Evolutionary conservation across 2,797 vertebrate genomes (phyloP).

Genomic region (Falco columbarius): DNA sequence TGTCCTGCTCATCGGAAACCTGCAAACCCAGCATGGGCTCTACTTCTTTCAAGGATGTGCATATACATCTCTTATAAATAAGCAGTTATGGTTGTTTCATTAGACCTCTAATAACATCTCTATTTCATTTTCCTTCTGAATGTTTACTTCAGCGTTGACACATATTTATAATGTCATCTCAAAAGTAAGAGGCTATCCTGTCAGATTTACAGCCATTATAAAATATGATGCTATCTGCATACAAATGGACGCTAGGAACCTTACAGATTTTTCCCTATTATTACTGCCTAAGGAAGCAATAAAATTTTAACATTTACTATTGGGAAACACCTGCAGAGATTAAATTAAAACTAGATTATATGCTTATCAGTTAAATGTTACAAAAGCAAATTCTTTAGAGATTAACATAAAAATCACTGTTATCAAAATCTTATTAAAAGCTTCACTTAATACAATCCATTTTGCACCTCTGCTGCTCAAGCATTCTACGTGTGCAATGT

Average conservation of each 20-base stretch:
- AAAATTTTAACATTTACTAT: constrained; percentile 62
- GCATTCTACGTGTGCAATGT: neutral
- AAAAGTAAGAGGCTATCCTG: constrained; percentile 26
- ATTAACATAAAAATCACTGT: constrained; percentile 49
- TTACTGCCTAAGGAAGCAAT: constrained; percentile 61
- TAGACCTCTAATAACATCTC: constrained; percentile 49
- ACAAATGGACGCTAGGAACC: constrained; percentile 9
- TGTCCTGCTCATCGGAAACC: constrained; percentile 7
- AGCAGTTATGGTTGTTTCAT: constrained; percentile 31
- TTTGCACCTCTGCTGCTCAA: constrained; percentile 1
- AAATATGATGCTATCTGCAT: constrained; percentile 47
- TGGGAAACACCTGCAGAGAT: constrained; percentile 64
- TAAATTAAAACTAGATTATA: constrained; percentile 72
- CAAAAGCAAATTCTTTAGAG: constrained; percentile 60
- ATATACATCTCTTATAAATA: neutral
- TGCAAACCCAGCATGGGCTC: constrained; percentile 48
- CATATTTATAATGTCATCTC: constrained; percentile 38
- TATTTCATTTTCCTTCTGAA: constrained; percentile 52
- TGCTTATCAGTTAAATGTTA: constrained; percentile 56
- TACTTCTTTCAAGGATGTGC: neutral
- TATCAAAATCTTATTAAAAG: constrained; percentile 69
- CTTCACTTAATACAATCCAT: neutral
- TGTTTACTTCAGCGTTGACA: constrained; percentile 41
- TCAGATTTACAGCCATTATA: constrained; percentile 49
- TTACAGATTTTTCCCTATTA: constrained; percentile 23